Conservation (phyloP, 1,140 invertebrate species). For the Calliopsis andreniformis region DNA sequence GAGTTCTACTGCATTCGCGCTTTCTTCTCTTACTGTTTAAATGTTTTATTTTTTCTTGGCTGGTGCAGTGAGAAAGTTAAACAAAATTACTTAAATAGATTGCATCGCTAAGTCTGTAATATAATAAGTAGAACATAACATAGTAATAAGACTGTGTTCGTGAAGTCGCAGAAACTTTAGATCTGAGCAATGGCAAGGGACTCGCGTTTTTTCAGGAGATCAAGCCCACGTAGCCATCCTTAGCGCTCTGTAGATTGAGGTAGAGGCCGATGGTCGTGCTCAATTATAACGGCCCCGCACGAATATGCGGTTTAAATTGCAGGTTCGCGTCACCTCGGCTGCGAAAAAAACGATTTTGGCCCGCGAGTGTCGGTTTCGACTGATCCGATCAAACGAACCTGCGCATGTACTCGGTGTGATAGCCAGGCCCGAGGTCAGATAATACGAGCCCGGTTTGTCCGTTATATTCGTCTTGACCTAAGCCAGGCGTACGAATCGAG, state of each 20-base stretch:
- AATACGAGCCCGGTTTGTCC: constrained; percentile 13
- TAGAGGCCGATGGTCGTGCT: constrained; percentile 17
- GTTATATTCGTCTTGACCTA: constrained; percentile 41
- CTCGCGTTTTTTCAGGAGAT: background rate
- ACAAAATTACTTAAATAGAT: too few relatives aligned
- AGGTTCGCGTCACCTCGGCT: constrained; percentile 73
- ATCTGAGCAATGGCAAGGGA: too few relatives aligned
- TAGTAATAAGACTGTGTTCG: too few relatives aligned
- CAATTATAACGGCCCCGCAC: constrained; percentile 51
- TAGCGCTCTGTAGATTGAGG: background rate
- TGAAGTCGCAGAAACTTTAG: too few relatives aligned
- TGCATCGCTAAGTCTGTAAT: too few relatives aligned
- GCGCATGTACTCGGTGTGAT: constrained; percentile 5
- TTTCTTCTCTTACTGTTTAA: too few relatives aligned
- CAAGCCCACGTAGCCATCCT: background rate
- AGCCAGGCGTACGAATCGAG: constrained; percentile 27
- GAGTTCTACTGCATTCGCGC: too few relatives aligned
- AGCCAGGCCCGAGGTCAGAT: constrained; percentile 27
- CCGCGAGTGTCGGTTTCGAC: constrained; percentile 22
- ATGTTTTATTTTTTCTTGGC: too few relatives aligned
- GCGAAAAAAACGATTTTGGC: constrained; percentile 39
- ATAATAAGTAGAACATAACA: too few relatives aligned
- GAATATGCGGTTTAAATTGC: constrained; percentile 75
- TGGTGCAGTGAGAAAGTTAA: too few relatives aligned
- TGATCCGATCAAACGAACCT: constrained; percentile 23